phyloP scores from a whole-genome alignment of 2,113 vertebrate species.

The Cisticola juncidis region DNA sequence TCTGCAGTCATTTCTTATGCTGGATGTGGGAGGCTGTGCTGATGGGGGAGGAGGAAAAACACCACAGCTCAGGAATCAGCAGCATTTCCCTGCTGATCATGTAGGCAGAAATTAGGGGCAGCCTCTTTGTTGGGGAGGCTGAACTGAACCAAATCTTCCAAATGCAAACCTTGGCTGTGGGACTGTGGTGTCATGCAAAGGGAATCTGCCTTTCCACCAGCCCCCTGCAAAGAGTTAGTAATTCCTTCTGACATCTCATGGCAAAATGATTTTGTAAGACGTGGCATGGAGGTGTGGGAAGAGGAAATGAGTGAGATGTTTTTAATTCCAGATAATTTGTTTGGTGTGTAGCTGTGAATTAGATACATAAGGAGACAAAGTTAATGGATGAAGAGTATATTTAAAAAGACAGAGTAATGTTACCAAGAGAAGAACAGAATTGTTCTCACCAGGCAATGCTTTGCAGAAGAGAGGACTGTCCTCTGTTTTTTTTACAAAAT shows the following conservation, averaged over 20 bases:
- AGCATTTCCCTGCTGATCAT: not conserved
- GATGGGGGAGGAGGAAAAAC: not conserved
- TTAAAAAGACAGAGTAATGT: conserved; percentile 16
- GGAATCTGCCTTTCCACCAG: not conserved
- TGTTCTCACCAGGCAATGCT: not conserved
- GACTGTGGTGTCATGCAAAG: not conserved
- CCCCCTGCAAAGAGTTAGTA: not conserved
- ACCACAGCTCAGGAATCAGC: not conserved
- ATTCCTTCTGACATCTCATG: not conserved
- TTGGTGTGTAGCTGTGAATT: conserved; percentile 48
- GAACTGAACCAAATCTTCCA: not conserved
- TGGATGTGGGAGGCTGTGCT: not conserved
- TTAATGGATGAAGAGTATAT: conserved; percentile 54
- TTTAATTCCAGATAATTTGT: conserved; percentile 60
- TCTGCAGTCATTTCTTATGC: not conserved
- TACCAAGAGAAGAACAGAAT: conserved; percentile 2
- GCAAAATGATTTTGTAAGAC: not conserved
- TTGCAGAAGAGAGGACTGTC: not conserved
- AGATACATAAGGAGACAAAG: conserved; percentile 24
- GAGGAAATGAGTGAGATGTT: conserved; percentile 54
- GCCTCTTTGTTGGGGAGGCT: not conserved
- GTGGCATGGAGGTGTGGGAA: not conserved
- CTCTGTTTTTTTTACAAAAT: not conserved
- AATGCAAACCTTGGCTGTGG: not conserved
- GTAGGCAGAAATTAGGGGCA: not conserved